Evolutionary conservation across 1,140 invertebrate species (phyloP).

Genomic region (Ceratitis capitata): DNA sequence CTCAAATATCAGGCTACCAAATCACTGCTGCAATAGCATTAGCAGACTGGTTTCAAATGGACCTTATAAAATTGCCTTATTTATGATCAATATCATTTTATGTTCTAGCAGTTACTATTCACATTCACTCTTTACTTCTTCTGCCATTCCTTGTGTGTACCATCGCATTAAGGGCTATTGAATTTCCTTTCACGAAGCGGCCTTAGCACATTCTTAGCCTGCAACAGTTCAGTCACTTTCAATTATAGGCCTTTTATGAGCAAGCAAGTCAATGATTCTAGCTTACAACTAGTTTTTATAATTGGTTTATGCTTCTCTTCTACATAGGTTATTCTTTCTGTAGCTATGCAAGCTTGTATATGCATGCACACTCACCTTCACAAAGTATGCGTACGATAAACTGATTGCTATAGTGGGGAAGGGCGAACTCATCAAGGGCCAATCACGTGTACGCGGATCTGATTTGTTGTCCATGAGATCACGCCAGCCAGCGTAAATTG

Average conservation of each 20-base stretch:
- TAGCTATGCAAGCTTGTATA: too few relatives aligned
- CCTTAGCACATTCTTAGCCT: too few relatives aligned
- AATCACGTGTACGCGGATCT: constrained; percentile 85
- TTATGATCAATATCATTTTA: background rate
- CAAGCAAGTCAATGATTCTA: background rate
- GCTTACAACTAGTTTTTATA: background rate
- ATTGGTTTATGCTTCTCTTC: background rate
- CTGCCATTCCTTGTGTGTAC: background rate
- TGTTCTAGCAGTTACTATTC: background rate
- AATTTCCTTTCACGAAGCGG: too few relatives aligned
- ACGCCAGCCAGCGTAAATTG: constrained; percentile 69
- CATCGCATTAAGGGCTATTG: too few relatives aligned
- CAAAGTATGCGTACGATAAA: constrained; percentile 79
- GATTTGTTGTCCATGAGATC: constrained; percentile 79
- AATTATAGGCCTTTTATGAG: background rate
- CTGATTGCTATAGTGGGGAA: constrained; percentile 82
- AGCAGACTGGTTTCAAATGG: background rate
- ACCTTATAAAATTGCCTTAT: background rate
- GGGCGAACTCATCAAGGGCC: constrained; percentile 85
- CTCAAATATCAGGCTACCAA: background rate
- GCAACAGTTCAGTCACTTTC: too few relatives aligned
- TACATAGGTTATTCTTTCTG: background rate
- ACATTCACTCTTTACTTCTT: background rate
- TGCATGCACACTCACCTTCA: constrained; percentile 70
- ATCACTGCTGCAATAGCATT: too few relatives aligned